These are phyloP conservation scores for Hydrotaea diabolus DNA, from an alignment of 2,888 invertebrate genomes.

Conservation along the genomic window DNA sequence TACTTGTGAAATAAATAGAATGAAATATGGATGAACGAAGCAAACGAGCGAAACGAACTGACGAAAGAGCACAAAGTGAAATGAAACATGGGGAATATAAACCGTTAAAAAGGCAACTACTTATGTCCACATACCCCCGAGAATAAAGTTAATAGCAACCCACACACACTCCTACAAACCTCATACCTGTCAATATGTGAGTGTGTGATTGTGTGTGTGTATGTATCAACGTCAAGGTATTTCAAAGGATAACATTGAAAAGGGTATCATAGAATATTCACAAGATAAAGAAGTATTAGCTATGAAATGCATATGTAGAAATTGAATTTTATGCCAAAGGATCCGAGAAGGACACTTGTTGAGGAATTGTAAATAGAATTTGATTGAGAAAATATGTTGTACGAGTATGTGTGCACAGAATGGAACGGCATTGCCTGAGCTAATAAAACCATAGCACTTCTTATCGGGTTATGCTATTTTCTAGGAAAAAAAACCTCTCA, in stretches of 20 bases:
- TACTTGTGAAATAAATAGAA: constrained; percentile 40
- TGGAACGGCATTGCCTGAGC: no score
- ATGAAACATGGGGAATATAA: background rate
- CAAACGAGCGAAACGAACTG: constrained; percentile 3
- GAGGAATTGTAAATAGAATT: background rate
- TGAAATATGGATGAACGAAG: constrained; percentile 21
- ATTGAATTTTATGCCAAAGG: background rate
- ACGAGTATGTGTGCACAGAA: no score
- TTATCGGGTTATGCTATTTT: no score
- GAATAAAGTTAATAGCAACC: constrained; percentile 8
- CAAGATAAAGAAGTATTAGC: background rate
- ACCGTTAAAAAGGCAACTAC: constrained; percentile 5
- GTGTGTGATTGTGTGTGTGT: no score
- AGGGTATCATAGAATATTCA: background rate
- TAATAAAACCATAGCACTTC: no score
- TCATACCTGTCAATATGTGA: no score
- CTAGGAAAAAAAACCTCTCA: no score
- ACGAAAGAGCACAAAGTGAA: constrained; percentile 16
- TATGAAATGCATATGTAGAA: background rate
- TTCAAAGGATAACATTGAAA: background rate
- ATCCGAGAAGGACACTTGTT: background rate
- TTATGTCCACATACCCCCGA: background rate
- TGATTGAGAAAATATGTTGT: no score
- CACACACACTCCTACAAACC: background rate
- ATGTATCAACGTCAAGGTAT: background rate